phyloP scores from a whole-genome alignment of 1,140 invertebrate genomes.

The Catajapyx aquilonaris region DNA sequence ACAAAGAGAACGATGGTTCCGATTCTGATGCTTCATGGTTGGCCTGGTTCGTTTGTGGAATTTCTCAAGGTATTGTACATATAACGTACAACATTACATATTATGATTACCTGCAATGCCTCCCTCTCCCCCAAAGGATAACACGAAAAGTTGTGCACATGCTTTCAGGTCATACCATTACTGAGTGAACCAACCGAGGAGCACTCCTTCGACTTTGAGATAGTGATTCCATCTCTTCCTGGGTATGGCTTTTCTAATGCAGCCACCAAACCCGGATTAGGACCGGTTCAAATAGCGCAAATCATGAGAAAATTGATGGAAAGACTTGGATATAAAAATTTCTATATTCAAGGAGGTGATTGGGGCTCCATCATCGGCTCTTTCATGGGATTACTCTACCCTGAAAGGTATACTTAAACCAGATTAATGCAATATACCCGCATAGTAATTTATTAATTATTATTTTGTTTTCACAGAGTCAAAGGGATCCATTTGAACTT shows the following conservation, averaged over 20 bases:
- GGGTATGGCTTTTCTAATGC: conserved; percentile 68
- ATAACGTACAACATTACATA: no score
- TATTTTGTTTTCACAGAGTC: no score
- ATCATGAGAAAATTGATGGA: conserved; percentile 66
- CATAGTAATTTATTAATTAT: no score
- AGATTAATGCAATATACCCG: no score
- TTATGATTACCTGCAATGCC: no score
- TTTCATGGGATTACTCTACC: conserved; percentile 41
- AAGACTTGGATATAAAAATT: conserved; percentile 49
- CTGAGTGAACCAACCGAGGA: conserved; percentile 32
- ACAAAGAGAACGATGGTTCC: conserved; percentile 17
- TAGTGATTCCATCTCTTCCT: conserved; percentile 57
- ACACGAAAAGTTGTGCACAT: no score
- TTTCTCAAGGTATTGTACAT: conserved; percentile 27
- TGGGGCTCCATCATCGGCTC: conserved; percentile 41
- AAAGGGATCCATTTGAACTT: conserved; percentile 44
- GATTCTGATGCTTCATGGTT: conserved; percentile 29
- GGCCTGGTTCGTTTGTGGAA: conserved; percentile 31
- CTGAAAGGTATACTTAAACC: no score
- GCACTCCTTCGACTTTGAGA: conserved; percentile 47
- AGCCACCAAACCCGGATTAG: conserved; percentile 35
- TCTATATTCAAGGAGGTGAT: conserved; percentile 68
- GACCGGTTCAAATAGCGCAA: conserved; percentile 35
- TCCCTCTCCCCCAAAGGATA: no score
- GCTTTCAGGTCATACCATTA: no score